These are phyloP conservation scores for Procapra przewalskii DNA, from an alignment of 2,113 vertebrate species.

Conservation along the genomic window DNA sequence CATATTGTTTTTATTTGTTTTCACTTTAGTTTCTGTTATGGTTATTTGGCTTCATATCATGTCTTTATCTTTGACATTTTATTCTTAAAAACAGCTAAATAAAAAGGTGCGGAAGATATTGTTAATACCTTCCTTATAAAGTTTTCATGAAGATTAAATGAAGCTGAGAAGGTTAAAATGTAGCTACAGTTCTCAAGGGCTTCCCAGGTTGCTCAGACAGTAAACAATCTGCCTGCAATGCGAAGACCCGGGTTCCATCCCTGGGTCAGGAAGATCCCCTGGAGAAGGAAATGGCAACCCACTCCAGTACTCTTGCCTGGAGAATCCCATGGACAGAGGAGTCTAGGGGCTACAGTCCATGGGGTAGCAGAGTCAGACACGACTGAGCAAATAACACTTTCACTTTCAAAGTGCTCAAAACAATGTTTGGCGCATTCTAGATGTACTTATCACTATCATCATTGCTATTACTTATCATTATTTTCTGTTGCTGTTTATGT, in stretches of 20 bases:
- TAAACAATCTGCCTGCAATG: background rate
- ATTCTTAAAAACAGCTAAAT: background rate
- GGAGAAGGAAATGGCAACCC: background rate
- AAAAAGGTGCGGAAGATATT: background rate
- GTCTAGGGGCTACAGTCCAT: background rate
- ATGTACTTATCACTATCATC: background rate
- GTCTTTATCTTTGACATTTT: background rate
- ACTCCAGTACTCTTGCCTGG: background rate
- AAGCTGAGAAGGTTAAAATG: background rate
- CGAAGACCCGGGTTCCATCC: background rate
- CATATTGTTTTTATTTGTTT: background rate
- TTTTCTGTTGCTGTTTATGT: background rate
- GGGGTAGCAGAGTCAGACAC: background rate
- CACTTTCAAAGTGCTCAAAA: background rate
- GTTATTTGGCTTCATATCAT: background rate
- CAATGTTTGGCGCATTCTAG: background rate
- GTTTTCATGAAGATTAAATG: background rate
- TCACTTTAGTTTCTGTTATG: background rate
- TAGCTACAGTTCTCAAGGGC: background rate
- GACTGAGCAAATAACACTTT: background rate
- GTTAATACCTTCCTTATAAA: background rate
- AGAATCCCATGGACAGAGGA: background rate
- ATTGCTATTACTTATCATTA: background rate
- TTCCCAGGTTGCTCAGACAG: background rate
- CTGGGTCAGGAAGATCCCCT: background rate